Base-by-base conservation (phyloP, 2,797 vertebrate genomes). In the Knipowitschia caucasica region DNA sequence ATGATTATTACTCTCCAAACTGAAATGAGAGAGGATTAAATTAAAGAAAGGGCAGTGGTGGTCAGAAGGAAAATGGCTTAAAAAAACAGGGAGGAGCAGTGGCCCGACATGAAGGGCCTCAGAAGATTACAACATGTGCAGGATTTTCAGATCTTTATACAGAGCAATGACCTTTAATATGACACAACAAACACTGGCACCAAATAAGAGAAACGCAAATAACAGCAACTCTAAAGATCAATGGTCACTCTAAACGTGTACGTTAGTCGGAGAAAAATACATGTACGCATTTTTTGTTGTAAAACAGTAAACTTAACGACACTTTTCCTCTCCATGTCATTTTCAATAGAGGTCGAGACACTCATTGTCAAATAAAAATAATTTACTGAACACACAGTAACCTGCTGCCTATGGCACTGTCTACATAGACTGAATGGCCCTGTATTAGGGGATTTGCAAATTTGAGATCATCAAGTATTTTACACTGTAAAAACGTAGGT, bases 1-100 rank as follows among this genome's bases (percentile, higher is more conserved):
- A 80, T 80, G 69, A 84, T 79, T 72, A 73, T 84, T 79, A 72
- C 74, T 53, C 47, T 38, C 49, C 66, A 64, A 76, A 67, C 67
- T 46, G 61, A 39, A 51, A 35, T 43, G 50, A 45, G 50, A 45
- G 62, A 52, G 38, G 54, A 45, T 68, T 50, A 51, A 71, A 70
- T 63, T 4, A 33, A 65, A 40, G 44, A 71, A 61, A 82, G 72
- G 67, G 67, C 81, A 81, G 61, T 4, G 56, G 69, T 1, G 68
- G 78, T 81, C 71, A 69, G 59, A 64, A 54, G 44, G 60, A 74
- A 83, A 79, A 71, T 31, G 46, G 75, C 57, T 78, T 74, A 83
- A 77, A 82, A 70, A 57, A 17, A 46, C 39, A 26, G 60, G 68
- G 71, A 73, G 73, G 76, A 77, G 73, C 46, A 56, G 56, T 70